A percentile compares a stretch with the other conserved stretches of the same genome.
phyloP scores from a whole-genome alignment of 64 coral and sea anemone genomes.

The Cladopsammia gracilis region DNA sequence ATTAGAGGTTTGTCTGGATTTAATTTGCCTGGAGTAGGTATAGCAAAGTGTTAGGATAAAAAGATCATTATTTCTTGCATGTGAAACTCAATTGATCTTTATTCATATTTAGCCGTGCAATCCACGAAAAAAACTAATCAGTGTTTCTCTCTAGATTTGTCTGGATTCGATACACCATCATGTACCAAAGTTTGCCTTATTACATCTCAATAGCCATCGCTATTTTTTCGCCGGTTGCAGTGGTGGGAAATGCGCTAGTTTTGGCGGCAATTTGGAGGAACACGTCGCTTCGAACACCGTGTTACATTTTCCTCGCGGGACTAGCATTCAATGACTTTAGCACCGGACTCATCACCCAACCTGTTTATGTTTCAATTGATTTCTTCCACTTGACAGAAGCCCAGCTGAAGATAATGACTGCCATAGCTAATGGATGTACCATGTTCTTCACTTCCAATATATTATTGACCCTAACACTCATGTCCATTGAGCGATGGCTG shows the following conservation, averaged over 20 bases:
- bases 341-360: neutral
- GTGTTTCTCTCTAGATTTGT: too few species aligned
- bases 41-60: too few species aligned
- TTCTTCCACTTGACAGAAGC: neutral
- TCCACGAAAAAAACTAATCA: too few species aligned
- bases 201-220: neutral
- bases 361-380: neutral
- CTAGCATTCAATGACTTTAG: neutral
- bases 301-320: neutral
- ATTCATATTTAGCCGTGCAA: too few species aligned
- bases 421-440: neutral
- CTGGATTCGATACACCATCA: neutral
- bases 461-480: neutral
- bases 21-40: too few species aligned
- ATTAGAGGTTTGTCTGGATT: too few species aligned
- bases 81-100: too few species aligned
- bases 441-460: neutral
- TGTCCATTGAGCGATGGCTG: neutral
- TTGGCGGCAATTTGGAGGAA: slow-evolving; percentile 5
- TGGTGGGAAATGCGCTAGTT: neutral
- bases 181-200: neutral
- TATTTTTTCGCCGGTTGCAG: neutral
- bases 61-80: too few species aligned
- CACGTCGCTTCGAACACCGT: neutral
- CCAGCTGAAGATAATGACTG: neutral